phyloP scores from a whole-genome alignment of 2,797 vertebrate species.

The Fistularia tabacaria region DNA sequence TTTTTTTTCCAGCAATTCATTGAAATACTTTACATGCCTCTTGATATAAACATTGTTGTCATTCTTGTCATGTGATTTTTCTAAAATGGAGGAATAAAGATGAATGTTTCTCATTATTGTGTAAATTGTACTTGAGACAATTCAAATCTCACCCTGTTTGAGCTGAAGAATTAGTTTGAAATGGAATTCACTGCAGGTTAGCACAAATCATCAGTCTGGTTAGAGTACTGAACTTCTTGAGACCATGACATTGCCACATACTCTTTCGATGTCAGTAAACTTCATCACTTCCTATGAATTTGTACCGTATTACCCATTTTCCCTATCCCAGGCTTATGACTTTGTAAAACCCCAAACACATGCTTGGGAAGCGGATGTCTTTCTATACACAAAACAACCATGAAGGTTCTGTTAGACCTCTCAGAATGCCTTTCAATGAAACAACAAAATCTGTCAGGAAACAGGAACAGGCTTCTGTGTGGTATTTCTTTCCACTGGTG shows the following conservation, averaged over 20 bases:
- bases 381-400: slow-evolving; percentile 30
- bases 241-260: slow-evolving; percentile 20
- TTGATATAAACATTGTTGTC: no score
- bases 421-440: slow-evolving; percentile 27
- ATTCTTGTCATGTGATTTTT: slow-evolving; percentile 34
- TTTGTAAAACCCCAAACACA: slow-evolving; percentile 33
- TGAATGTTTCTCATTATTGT: slow-evolving; percentile 1
- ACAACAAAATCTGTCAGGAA: slow-evolving; percentile 37
- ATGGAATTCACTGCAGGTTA: no score
- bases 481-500: slow-evolving; percentile 49
- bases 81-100: slow-evolving; percentile 24
- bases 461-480: slow-evolving; percentile 45
- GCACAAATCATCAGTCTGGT: slow-evolving; percentile 14
- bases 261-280: slow-evolving; percentile 14
- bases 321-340: slow-evolving; percentile 18
- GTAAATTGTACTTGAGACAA: no score
- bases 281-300: slow-evolving; percentile 27
- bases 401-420: slow-evolving; percentile 30
- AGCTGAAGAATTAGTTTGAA: no score
- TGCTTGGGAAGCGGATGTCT: slow-evolving; percentile 29
- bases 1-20: slow-evolving; percentile 44
- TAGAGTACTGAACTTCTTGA: slow-evolving; percentile 13
- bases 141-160: no score
- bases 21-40: not conserved
- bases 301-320: slow-evolving; percentile 39